Evolutionary conservation across 1,140 invertebrate genomes (phyloP).

Genomic region (Euborellia annulipes): DNA sequence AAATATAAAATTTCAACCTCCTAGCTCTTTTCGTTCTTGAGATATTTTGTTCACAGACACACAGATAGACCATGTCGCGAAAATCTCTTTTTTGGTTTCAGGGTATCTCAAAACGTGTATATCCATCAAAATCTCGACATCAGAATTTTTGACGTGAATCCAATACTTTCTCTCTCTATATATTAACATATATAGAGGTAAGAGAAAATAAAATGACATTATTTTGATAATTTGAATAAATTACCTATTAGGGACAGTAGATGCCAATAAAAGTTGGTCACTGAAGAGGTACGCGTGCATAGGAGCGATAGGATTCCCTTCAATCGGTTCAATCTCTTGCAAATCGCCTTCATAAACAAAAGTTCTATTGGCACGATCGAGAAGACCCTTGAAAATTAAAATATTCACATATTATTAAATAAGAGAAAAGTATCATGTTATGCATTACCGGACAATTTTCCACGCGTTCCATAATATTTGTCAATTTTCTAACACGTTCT

Average conservation of each 20-base stretch:
- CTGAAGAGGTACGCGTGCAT: conserved; percentile 88
- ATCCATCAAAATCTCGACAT: too few species aligned
- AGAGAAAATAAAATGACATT: too few species aligned
- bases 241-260: conserved; percentile 51
- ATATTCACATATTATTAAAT: not conserved
- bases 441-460: conserved; percentile 59
- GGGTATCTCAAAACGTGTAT: too few species aligned
- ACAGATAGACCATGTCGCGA: too few species aligned
- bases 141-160: too few species aligned
- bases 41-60: too few species aligned
- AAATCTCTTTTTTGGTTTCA: too few species aligned
- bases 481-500: conserved; percentile 51
- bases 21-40: too few species aligned
- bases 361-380: conserved; percentile 56
- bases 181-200: too few species aligned
- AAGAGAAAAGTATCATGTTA: conserved; percentile 2
- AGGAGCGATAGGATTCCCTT: conserved; percentile 68
- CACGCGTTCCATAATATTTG: conserved; percentile 68
- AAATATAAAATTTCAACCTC: too few species aligned
- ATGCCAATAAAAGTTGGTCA: conserved; percentile 63
- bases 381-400: conserved; percentile 34
- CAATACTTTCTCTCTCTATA: too few species aligned
- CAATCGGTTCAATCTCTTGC: conserved; percentile 72
- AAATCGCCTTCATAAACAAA: conserved; percentile 81
- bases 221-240: too few species aligned